Percentiles rank a stretch among this genome's conserved stretches.
Evolutionary conservation across 2,797 vertebrate genomes (phyloP).

Genomic region (Falco columbarius): DNA sequence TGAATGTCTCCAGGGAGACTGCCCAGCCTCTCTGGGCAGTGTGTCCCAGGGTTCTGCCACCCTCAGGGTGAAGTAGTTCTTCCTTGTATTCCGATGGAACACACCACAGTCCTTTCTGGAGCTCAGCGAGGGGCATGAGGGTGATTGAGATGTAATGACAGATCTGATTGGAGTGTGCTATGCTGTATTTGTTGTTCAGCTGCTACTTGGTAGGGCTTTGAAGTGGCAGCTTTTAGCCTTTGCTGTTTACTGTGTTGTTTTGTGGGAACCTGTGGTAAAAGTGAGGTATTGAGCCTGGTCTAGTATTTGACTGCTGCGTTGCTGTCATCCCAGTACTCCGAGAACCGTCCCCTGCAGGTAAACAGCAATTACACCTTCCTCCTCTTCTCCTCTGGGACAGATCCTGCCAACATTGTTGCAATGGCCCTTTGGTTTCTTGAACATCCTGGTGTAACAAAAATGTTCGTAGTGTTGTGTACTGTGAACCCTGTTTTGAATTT

Average conservation of each 20-base stretch:
- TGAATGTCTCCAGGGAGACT: too few relatives aligned
- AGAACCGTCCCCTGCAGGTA: not conserved
- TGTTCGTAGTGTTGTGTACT: fast-evolving
- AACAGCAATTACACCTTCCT: not conserved
- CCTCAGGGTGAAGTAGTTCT: too few relatives aligned
- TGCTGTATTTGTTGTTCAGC: not conserved
- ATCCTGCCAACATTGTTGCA: not conserved
- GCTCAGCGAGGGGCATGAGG: too few relatives aligned
- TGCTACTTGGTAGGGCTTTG: not conserved
- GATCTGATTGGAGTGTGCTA: too few relatives aligned
- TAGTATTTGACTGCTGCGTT: not conserved
- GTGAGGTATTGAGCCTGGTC: not conserved
- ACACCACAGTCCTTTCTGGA: too few relatives aligned
- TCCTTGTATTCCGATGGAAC: too few relatives aligned
- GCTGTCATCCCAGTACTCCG: fast-evolving
- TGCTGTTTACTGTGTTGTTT: not conserved
- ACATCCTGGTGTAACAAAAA: fast-evolving
- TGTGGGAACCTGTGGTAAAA: too few relatives aligned
- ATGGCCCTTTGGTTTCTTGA: too few relatives aligned
- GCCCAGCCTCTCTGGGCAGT: too few relatives aligned
- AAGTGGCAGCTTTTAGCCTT: not conserved
- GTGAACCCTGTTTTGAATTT: not conserved
- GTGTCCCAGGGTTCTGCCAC: too few relatives aligned
- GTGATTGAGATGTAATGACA: too few relatives aligned
- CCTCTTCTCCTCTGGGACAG: not conserved